These are phyloP conservation scores for Drosophila nebulosa DNA, from an alignment of 1,140 invertebrate species.

Conservation along the genomic window DNA sequence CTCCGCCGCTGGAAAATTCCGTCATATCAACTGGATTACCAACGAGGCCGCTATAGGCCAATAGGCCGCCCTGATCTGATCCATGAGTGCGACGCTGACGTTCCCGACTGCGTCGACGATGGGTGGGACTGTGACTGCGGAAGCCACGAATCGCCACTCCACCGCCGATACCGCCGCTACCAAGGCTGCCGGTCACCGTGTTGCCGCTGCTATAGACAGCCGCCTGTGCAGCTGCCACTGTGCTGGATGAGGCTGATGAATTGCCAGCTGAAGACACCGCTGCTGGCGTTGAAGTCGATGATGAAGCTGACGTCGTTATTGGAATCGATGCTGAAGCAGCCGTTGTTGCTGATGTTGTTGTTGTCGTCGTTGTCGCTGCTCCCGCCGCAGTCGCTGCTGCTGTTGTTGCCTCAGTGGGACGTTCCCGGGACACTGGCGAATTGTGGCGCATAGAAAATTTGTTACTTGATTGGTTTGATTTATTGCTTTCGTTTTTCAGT, in stretches of 20 bases:
- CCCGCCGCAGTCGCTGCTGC: slow-evolving; percentile 1
- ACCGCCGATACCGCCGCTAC: slow-evolving; percentile 62
- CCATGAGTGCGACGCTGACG: slow-evolving; percentile 72
- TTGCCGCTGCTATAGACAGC: slow-evolving; percentile 75
- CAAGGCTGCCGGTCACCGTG: slow-evolving; percentile 71
- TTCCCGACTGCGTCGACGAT: slow-evolving; percentile 73
- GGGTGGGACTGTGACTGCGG: slow-evolving; percentile 79
- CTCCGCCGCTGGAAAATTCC: slow-evolving; percentile 42
- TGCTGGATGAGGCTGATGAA: slow-evolving; percentile 71
- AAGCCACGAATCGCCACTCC: slow-evolving; percentile 70
- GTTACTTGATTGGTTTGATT: slow-evolving; percentile 41
- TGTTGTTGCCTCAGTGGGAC: slow-evolving; percentile 55
- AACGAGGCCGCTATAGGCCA: slow-evolving; percentile 67
- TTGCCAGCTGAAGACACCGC: slow-evolving; percentile 35
- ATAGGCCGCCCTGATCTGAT: slow-evolving; percentile 72
- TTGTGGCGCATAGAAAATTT: slow-evolving; percentile 71
- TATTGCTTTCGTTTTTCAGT: slow-evolving; percentile 9
- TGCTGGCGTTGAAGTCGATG: slow-evolving; percentile 12
- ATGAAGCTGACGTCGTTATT: slow-evolving; percentile 16
- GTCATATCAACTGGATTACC: slow-evolving; percentile 37
- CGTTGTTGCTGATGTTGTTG: slow-evolving; percentile 26
- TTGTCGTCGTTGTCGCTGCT: slow-evolving; percentile 34
- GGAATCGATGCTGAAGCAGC: background rate
- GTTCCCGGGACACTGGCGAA: slow-evolving; percentile 77
- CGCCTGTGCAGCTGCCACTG: slow-evolving; percentile 75